These are phyloP conservation scores for Eucera pruinosa DNA, from an alignment of 2,888 invertebrate genomes.

Conservation along the genomic window DNA sequence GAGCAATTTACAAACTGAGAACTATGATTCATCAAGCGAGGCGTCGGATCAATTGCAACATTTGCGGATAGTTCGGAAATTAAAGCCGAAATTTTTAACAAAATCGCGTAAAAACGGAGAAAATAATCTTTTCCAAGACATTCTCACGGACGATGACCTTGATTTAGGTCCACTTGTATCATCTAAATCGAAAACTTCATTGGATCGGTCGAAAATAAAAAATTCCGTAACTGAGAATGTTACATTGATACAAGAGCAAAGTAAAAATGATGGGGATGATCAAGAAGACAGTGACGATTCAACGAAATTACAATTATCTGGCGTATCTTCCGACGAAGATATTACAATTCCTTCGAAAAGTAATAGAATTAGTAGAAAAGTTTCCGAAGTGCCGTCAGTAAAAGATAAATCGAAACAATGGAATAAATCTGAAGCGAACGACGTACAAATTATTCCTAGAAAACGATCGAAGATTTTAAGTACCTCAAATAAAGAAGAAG, in stretches of 20 bases:
- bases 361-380: not conserved
- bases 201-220: not conserved
- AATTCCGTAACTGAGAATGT: not conserved
- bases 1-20: not conserved
- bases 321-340: not conserved
- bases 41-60: not conserved
- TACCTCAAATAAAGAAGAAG: not conserved
- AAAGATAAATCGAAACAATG: not conserved
- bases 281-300: not conserved
- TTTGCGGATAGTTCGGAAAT: not conserved
- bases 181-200: too few species aligned
- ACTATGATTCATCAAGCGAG: not conserved
- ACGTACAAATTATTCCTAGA: conserved; percentile 11
- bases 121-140: not conserved
- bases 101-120: not conserved
- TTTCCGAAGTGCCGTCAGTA: not conserved
- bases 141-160: conserved; percentile 1
- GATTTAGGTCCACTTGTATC: not conserved
- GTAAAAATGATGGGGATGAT: too few species aligned
- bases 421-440: not conserved
- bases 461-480: conserved; percentile 10
- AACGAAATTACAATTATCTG: not conserved
- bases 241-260: too few species aligned
- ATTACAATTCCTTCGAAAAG: not conserved
- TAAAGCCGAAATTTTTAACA: conserved; percentile 18